Percentiles rank a stretch among this genome's conserved stretches.
These are phyloP conservation scores for Cataglyphis hispanica DNA, from an alignment of 1,140 invertebrate genomes.

Conservation along the genomic window DNA sequence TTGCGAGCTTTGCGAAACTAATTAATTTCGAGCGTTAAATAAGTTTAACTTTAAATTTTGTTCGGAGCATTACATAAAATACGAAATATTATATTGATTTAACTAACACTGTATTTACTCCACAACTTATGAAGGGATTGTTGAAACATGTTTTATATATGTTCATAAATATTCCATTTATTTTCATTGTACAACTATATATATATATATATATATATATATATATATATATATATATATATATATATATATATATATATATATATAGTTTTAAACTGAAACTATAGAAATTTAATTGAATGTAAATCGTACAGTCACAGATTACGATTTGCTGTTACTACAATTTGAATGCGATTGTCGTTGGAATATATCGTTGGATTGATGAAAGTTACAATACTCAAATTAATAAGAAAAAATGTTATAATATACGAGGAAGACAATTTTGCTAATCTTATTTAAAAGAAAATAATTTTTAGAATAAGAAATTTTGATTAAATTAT, in stretches of 20 bases:
- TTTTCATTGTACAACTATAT: slow-evolving; percentile 36
- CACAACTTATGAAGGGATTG: neutral
- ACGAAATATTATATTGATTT: slow-evolving; percentile 31
- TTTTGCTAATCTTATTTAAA: slow-evolving; percentile 23
- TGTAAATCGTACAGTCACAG: slow-evolving; percentile 8
- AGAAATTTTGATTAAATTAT: slow-evolving; percentile 25
- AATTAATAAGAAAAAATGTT: slow-evolving; percentile 34
- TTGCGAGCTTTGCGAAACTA: neutral
- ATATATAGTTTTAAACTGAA: slow-evolving; percentile 43
- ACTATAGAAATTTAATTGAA: slow-evolving; percentile 28
- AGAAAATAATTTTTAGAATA: no score
- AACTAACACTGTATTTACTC: neutral
- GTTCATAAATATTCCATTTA: slow-evolving; percentile 53
- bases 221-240: neutral
- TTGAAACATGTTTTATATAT: slow-evolving; percentile 25
- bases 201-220: slow-evolving; percentile 1
- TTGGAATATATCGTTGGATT: slow-evolving; percentile 15
- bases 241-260: neutral
- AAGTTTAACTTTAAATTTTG: slow-evolving; percentile 17
- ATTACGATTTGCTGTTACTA: slow-evolving; percentile 22
- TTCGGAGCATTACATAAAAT: slow-evolving; percentile 1
- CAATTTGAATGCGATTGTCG: slow-evolving; percentile 23
- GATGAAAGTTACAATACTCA: slow-evolving; percentile 33
- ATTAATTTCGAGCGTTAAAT: neutral
- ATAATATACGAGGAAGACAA: neutral